Percentiles rank a stretch among this genome's conserved stretches.
phyloP scores from a whole-genome alignment of 2,113 vertebrate genomes.

The Pteropus alecto region DNA sequence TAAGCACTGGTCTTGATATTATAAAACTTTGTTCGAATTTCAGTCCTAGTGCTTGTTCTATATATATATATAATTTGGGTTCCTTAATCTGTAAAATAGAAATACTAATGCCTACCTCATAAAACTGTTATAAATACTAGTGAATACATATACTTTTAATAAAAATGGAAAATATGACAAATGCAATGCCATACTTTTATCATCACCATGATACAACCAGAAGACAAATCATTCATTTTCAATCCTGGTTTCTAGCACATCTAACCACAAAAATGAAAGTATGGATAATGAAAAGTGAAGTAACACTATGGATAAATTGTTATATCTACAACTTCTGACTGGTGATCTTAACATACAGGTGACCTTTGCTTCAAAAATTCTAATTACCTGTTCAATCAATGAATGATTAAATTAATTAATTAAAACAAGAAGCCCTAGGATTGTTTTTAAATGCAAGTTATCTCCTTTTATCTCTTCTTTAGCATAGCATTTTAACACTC shows the following conservation, averaged over 20 bases:
- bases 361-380: not conserved
- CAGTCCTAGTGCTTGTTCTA: not conserved
- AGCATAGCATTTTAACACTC: not conserved
- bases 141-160: not conserved
- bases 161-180: not conserved
- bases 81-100: not conserved
- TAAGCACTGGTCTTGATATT: not conserved
- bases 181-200: not conserved
- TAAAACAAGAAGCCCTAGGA: not conserved
- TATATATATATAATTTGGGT: not conserved
- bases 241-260: not conserved
- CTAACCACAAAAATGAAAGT: not conserved
- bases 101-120: not conserved
- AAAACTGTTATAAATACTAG: not conserved
- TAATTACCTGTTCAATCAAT: not conserved
- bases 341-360: not conserved
- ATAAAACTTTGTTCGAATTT: not conserved
- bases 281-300: not conserved
- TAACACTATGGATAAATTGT: not conserved
- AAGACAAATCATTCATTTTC: not conserved
- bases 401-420: not conserved
- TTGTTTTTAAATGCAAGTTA: not conserved
- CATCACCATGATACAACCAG: not conserved
- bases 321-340: not conserved
- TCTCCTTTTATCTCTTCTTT: conserved; percentile 13